Evolutionary conservation across 2,113 vertebrate genomes (phyloP), one percentile per base, ranked within the genome.

Genomic region (Aleadryas rufinucha): DNA sequence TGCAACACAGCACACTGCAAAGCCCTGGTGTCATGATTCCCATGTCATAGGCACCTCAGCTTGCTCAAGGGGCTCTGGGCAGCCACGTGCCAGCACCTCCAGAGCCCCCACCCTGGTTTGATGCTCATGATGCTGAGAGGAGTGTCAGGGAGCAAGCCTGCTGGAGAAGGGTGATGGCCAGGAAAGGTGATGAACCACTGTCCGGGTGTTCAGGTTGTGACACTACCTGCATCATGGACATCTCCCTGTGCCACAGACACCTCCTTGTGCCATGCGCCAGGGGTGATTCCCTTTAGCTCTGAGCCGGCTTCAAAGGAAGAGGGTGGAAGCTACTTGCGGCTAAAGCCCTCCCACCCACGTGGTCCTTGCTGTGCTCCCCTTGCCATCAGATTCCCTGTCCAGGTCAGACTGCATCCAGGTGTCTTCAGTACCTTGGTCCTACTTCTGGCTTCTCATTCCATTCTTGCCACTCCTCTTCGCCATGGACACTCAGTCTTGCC

Each of bases 51-150:
- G 60, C 30, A 42, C 18, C 7, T 9, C 2, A 1, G 45, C 30
- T 54, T 2, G 1, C 41, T 39, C 6, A 4, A 56, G 59, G 35
- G 13, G 19, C 63, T 44, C 44, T 54, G 77, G n/a, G 49, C 22
- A 87, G 60, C 45, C 31, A 5, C 0, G 0, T 16, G 28, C n/a
- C 0, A 0, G 35, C 26, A 59, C 11, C 28, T 71, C 28, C 70
- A 53, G 56, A 57, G 44, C 16, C 11, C 11, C 9, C 16, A 14
- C 11, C 56, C 66, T 42, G 22, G 22, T 50, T 3, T 37, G n/a
- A 70, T 45, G 39, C 11, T 85, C 9, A 6, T 6, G 8, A 26
- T 44, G 39, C 47, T 61, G 50, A 84, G 66, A 79, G 27, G 10
- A 49, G 20, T 1, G 0, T 49, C 61, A 68, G 49, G 35, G 30